Conservation (phyloP, 2,113 vertebrate genomes). For the Microcebus jonahi region DNA sequence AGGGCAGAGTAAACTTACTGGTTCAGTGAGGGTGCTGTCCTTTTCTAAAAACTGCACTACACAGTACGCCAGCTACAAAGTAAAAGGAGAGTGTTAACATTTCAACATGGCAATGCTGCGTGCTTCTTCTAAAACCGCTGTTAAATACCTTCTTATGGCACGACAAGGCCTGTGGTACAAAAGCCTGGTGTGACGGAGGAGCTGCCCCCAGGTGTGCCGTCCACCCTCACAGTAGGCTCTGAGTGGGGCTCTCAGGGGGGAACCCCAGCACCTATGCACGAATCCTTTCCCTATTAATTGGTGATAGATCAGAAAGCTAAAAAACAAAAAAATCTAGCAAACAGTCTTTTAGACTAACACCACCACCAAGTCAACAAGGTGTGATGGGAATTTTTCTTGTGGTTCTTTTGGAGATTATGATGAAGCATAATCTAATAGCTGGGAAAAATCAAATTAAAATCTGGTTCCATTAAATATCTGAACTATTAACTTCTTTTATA, state of each 20-base stretch:
- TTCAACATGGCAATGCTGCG: rapidly evolving
- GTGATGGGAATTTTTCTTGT: neutral
- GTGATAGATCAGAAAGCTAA: neutral
- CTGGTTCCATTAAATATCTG: neutral
- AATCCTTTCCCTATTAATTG: no score
- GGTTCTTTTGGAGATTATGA: neutral
- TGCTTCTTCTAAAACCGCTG: neutral
- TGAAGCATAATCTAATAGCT: neutral
- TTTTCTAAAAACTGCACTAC: conserved; percentile 99
- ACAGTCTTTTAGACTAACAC: neutral
- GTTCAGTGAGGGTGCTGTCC: conserved; percentile 98
- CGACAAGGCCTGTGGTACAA: neutral
- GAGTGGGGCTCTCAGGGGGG: neutral
- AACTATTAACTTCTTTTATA: neutral
- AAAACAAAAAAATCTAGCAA: neutral
- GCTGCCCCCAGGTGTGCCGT: neutral
- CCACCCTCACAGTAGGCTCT: neutral
- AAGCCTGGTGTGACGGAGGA: rapidly evolving
- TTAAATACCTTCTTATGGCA: rapidly evolving
- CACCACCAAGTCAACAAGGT: neutral
- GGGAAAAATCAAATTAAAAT: neutral
- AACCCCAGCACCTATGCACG: neutral
- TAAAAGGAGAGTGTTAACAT: conserved; percentile 54
- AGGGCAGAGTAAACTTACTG: conserved; percentile 86
- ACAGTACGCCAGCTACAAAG: conserved; percentile 94